Evolutionary conservation across 2,888 invertebrate species (phyloP), one percentile per base, ranked within the genome.

Genomic region (Tridacna crocea): DNA sequence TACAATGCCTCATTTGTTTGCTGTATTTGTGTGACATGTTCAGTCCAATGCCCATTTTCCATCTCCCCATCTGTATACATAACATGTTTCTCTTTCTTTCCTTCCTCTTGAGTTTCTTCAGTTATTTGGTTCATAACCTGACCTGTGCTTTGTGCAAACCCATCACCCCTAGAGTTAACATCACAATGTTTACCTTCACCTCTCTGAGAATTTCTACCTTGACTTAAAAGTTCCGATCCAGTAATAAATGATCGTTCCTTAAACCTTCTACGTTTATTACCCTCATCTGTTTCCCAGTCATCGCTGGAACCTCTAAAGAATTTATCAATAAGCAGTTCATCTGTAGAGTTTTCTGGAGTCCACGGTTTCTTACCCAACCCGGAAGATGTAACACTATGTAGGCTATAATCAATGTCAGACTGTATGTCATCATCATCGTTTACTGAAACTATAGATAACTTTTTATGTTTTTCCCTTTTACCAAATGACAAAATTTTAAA

Each of bases 191-290:
- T 76, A 77, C 84, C 79, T 66, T 86, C 83, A 83, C 87, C 87
- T 58, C 78, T 76, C 47, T 61, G 63, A 80, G 82, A 78, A 82
- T 79, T 74, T 84, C 87, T 87, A 87, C 87, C 87, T 87, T 82
- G 79, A 84, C 79, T 81, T 72, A 85, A 81, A 70, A 73, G 58
- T 61, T 80, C 79, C 72, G 80, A 74, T 51, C 75, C 76, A 77
- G 81, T 76, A 51, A 79, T 61, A 77, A 79, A 72, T 73, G 83
- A 79, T 36, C 74, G 77, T 68, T 85, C 83, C 61, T 79, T 85
- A 68, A 78, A 72, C 46, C 80, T 63, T 80, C 82, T 83, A 83
- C 85, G 80, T 82, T 82, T 85, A 80, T 80, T 80, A 48, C 65
- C 66, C 46, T 82, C 82, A 72, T 63, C 78, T 17, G 82, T 83